Base-by-base conservation (phyloP, 2,113 vertebrate genomes). In the Mola mola region DNA sequence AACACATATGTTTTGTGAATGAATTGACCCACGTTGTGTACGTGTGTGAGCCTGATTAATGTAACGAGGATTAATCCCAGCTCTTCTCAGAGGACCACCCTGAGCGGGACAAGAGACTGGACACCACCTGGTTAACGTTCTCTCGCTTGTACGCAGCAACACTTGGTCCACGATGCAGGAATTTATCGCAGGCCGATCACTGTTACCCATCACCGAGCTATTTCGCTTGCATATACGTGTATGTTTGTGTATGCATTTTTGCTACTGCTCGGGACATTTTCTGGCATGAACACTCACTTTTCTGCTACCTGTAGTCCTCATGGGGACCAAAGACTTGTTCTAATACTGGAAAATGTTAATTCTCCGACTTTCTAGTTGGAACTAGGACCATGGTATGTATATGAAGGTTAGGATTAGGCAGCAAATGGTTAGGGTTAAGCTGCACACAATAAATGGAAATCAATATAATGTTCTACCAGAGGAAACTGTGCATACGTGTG, bases 1-100 rank as follows among this genome's bases (percentile, higher is more conserved):
- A 49, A 38, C 58, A 53, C 69, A 65, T 42, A 5, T 72, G 70
- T 48, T 63, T 43, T 21, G 36, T 70, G 52, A 73, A 73, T 56
- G 64, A 66, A 9, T 51, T 33, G 52, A 44, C 65, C 65, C 47
- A 46, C n/a, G n/a, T n/a, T 57, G 49, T 48, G 59, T 38, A 52
- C 44, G 53, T 72, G 10, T 43, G 29, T 38, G 42, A 66, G 61
- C 48, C 47, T 80, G 67, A 86, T 79, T 84, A 79, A 79, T 72
- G 58, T 77, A 84, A 79, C 65, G 38, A 77, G 72, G 79, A 86
- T 81, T 84, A 48, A 78, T 82, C 66, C 79, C 55, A 74, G 44
- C 52, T 46, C 36, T 17, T 38, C 52, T 73, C 48, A 59, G n/a
- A 40, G 51, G 75, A 88, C 87, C 82, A 84, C 80, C 79, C 37